A percentile compares a stretch with the other conserved stretches of the same genome.
phyloP scores from a whole-genome alignment of 1,140 invertebrate species.

The Sweltsa coloradensis region DNA sequence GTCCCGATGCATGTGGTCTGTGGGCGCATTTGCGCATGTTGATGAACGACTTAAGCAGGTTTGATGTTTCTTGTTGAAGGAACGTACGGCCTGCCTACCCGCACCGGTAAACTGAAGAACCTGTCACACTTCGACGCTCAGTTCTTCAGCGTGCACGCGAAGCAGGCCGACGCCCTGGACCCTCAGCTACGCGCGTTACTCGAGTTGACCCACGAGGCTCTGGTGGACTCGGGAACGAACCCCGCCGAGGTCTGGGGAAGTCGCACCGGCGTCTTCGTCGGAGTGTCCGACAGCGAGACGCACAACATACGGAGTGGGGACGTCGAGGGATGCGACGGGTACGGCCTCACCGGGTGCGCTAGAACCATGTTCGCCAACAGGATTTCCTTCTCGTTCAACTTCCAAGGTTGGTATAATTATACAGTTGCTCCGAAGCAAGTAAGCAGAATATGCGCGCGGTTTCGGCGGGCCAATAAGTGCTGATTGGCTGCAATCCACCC shows the following conservation, averaged over 20 bases:
- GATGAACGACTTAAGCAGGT: too few species aligned
- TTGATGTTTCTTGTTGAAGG: slow-evolving; percentile 20
- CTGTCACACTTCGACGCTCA: slow-evolving; percentile 76
- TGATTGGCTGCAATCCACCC: too few species aligned
- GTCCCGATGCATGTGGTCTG: too few species aligned
- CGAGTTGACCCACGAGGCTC: too few species aligned
- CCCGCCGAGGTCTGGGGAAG: too few species aligned
- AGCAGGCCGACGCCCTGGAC: slow-evolving; percentile 91
- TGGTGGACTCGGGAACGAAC: slow-evolving; percentile 30
- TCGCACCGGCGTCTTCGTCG: slow-evolving; percentile 43
- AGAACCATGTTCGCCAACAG: slow-evolving; percentile 50
- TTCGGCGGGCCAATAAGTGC: too few species aligned
- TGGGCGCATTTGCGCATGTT: too few species aligned
- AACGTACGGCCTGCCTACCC: slow-evolving; percentile 65
- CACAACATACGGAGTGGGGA: slow-evolving; percentile 15
- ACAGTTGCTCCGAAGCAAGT: too few species aligned
- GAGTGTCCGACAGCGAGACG: slow-evolving; percentile 34
- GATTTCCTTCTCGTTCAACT: slow-evolving; percentile 28
- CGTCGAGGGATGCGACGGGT: slow-evolving; percentile 10
- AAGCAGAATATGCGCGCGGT: too few species aligned
- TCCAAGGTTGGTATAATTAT: slow-evolving; percentile 15
- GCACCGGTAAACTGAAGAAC: slow-evolving; percentile 84
- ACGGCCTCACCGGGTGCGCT: slow-evolving; percentile 39
- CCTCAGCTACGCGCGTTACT: slow-evolving; percentile 83
- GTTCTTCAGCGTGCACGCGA: too few species aligned